phyloP scores from a whole-genome alignment of 1,140 invertebrate genomes.

The Pteromalus puparum region DNA sequence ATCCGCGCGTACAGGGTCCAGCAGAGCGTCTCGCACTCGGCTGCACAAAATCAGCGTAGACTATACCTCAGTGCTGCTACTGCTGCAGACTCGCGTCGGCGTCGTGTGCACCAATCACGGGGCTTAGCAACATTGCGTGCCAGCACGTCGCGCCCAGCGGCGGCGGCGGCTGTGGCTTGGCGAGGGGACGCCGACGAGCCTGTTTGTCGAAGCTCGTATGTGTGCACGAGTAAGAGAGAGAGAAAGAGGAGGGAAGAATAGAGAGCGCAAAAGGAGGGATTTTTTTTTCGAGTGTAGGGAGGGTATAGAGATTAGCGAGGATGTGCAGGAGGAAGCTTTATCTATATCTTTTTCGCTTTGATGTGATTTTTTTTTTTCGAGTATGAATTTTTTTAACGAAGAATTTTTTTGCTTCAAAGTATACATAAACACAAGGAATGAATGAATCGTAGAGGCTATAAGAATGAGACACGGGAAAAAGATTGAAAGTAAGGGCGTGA shows the following conservation, averaged over 20 bases:
- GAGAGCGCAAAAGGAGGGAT: neutral
- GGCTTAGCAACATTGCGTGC: conserved; percentile 65
- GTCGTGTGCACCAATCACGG: conserved; percentile 62
- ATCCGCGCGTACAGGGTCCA: neutral
- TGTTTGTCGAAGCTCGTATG: conserved; percentile 18
- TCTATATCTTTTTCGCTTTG: neutral
- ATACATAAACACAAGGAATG: neutral
- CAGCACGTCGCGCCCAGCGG: conserved; percentile 64
- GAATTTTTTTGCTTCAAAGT: neutral
- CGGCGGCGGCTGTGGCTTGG: conserved; percentile 35
- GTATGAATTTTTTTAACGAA: neutral
- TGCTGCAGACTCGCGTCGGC: conserved; percentile 13
- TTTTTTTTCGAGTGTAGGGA: conserved; percentile 11
- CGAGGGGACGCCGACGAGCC: conserved; percentile 46
- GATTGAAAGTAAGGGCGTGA: neutral
- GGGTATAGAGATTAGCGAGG: neutral
- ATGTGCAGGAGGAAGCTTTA: neutral
- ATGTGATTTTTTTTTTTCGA: neutral
- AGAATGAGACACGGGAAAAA: neutral
- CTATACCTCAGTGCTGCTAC: neutral
- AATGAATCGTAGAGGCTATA: neutral
- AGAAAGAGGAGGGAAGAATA: conserved; percentile 7
- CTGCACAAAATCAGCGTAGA: neutral
- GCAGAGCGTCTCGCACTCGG: neutral
- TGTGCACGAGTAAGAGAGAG: neutral